phyloP scores from a whole-genome alignment of 92 coral and sea anemone species.

The Muricea muricata region DNA sequence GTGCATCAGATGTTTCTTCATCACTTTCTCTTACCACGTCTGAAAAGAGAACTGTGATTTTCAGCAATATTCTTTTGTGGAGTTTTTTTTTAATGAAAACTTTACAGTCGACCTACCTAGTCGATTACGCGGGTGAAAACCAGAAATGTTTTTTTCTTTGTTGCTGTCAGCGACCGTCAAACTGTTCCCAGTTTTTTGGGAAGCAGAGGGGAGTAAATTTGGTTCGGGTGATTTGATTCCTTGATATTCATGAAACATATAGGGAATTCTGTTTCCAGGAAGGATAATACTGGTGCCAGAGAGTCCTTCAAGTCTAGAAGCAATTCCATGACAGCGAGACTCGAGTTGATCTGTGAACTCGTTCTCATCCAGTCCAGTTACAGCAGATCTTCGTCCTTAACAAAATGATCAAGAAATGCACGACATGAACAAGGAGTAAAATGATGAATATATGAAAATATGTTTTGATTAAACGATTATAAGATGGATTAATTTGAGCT shows the following conservation, averaged over 20 bases:
- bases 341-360: constrained; percentile 29
- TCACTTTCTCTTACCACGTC: neutral
- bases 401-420: neutral
- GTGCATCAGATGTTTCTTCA: neutral
- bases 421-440: neutral
- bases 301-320: constrained; percentile 67
- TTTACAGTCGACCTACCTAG: constrained; percentile 11
- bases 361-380: constrained; percentile 6
- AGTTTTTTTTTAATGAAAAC: too few species aligned
- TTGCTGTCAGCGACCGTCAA: neutral
- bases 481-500: too few species aligned
- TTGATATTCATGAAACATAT: neutral
- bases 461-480: too few species aligned
- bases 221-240: neutral
- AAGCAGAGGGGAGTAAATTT: neutral
- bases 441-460: too few species aligned
- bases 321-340: constrained; percentile 73
- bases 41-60: too few species aligned
- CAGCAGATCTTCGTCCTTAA: neutral
- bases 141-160: neutral
- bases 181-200: neutral
- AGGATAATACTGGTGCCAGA: constrained; percentile 82
- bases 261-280: constrained; percentile 57
- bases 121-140: neutral
- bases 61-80: too few species aligned